Percentiles rank a stretch among this genome's conserved stretches.
phyloP scores from a whole-genome alignment of 2,888 invertebrate genomes.

The Metopia argyrocephala region DNA sequence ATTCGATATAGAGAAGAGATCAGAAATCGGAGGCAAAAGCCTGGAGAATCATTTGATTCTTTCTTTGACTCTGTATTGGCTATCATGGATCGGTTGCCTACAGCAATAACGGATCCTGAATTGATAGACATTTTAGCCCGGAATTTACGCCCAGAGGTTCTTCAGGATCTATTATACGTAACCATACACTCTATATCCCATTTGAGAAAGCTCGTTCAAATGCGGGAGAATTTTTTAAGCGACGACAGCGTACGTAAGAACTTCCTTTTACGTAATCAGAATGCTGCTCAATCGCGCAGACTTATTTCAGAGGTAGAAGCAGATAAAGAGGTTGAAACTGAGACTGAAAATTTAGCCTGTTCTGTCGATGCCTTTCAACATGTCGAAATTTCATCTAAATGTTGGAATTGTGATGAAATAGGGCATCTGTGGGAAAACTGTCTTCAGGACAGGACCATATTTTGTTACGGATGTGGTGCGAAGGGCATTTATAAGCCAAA shows the following conservation, averaged over 20 bases:
- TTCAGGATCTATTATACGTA: background rate
- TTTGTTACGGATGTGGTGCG: too few species aligned
- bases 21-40: too few species aligned
- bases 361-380: slow-evolving; percentile 3
- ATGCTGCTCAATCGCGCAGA: background rate
- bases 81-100: background rate
- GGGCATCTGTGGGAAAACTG: slow-evolving; percentile 21
- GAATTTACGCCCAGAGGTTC: background rate
- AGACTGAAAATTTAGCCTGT: background rate
- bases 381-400: too few species aligned
- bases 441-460: slow-evolving; percentile 4
- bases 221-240: too few species aligned
- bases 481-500: too few species aligned
- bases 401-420: slow-evolving; percentile 10
- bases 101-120: background rate
- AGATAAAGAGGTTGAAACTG: background rate
- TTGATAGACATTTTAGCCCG: background rate
- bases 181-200: background rate
- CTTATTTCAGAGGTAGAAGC: background rate
- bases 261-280: background rate
- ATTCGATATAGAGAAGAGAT: slow-evolving; percentile 25
- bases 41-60: background rate
- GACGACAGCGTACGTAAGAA: background rate
- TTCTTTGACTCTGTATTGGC: background rate
- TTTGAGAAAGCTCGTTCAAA: too few species aligned